Evolutionary conservation across 2,888 invertebrate species (phyloP).

Genomic region (Sarcophaga carnaria): DNA sequence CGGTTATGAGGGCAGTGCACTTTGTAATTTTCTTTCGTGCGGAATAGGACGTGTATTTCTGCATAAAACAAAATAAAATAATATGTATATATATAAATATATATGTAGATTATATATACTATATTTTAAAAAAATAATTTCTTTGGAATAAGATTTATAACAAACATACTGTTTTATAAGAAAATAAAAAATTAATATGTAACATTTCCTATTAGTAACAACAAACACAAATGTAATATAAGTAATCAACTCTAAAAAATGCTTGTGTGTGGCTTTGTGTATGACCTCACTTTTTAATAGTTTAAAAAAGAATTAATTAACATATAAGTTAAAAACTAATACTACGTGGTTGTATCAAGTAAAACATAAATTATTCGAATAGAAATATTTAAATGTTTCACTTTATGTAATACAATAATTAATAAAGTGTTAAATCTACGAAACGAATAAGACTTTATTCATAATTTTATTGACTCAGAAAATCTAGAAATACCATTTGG

Average conservation of each 20-base stretch:
- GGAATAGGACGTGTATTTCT: constrained; percentile 71
- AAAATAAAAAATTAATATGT: not conserved
- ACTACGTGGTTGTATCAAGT: not conserved
- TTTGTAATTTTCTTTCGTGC: constrained; percentile 77
- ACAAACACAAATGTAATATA: not conserved
- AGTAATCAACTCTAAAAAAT: not conserved
- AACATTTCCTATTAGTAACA: not conserved
- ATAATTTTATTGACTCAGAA: not conserved
- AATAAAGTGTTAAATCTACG: not conserved
- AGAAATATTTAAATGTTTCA: not conserved
- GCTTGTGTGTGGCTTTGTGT: constrained; percentile 8
- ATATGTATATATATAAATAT: too few relatives aligned
- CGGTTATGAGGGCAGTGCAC: constrained; percentile 79
- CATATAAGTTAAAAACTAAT: not conserved
- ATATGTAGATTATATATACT: too few relatives aligned
- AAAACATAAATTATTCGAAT: not conserved
- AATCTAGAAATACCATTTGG: not conserved
- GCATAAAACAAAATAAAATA: constrained; percentile 7
- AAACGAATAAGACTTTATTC: not conserved
- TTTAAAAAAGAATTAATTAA: not conserved
- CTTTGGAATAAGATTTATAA: not conserved
- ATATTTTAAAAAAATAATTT: constrained; percentile 8
- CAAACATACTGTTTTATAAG: not conserved
- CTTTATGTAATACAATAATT: not conserved
- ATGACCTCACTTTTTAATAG: constrained; percentile 33